Evolutionary conservation across 1,140 invertebrate species (phyloP), one percentile per base, ranked within the genome.

Genomic region (Ptiloglossa arizonensis): DNA sequence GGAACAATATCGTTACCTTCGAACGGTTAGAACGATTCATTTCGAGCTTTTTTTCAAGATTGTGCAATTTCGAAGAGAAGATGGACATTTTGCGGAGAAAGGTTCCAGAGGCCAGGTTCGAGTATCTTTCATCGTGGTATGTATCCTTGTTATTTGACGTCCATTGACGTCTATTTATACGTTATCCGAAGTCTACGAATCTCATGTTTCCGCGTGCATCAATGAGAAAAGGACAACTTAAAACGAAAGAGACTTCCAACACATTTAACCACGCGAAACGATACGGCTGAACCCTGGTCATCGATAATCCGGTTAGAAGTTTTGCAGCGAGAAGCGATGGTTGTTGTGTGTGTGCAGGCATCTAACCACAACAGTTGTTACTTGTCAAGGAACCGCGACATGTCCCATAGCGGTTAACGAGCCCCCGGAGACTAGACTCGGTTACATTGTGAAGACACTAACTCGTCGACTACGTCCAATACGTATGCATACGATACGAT

Each of bases 351-450:
- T 11, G 6, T 17, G 13, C 24, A n/a, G 19, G 48, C 19, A 24
- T 22, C 22, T 59, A 50, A 76, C 73, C 73, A 69, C 73, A 76
- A 69, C 73, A 56, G 54, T 76, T 76, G 73, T 60, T 76, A 27
- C 73, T 19, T 69, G 52, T 69, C 73, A 29, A 59, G 54, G 32
- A 68, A 76, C 73, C 54, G 60, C 64, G 46, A 32, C 41, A 15
- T 69, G 19, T 59, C 54, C 54, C 29, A 46, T n/a, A 69, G 73
- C 44, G 54, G 64, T 69, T 69, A 32, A 69, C 41, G 29, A 69
- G 63, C 1, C 52, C 13, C 52, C 19, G 4, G 2, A 59, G 56
- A 22, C 41, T 8, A 69, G 41, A 48, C 41, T 69, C 17, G 52
- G 29, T 41, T 17, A 41, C 38, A 57, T 67, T 66, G 22, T 56